Base-by-base conservation (phyloP, 2,113 vertebrate species). In the Meleagris gallopavo region DNA sequence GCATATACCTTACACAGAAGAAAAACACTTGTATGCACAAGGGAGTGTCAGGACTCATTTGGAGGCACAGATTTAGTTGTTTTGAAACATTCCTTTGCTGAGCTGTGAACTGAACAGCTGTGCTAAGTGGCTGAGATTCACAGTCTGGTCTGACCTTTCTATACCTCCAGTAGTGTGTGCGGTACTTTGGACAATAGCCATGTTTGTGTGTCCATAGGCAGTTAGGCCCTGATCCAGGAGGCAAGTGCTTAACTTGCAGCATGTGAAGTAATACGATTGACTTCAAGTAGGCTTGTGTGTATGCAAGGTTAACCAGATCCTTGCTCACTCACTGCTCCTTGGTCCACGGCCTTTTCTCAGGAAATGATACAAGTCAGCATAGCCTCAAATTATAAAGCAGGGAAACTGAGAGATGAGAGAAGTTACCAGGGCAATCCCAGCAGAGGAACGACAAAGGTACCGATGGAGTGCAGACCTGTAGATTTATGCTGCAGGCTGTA, bases 301-400 rank as follows among this genome's bases (percentile, higher is more conserved):
- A 13, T 34, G 1, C 1, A 2, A 60, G 48, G 76, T 73, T 52
- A 46, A 36, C 22, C 79, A 24, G 67, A 34, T 50, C 54, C 54
- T 69, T 34, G 48, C 84, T 67, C n/a, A 0, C 57, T 66, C 25
- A 0, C 38, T 0, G 0, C 43, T 69, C 70, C 62, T 57, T 25
- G 4, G 16, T 34, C 41, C 10, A 1, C 0, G 0, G 6, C 48
- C 9, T 71, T 22, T 60, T n/a, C 0, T 0, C 38, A 45, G 65
- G 41, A 54, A 22, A 32, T 1, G 25, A 13, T 58, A 38, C 7
- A 9, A 43, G 54, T 8, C 9, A 34, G n/a, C 1, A 0, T 36
- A 18, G 57, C 70, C 36, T 54, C 29, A 17, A 30, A 29, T 89
- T 32, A 9, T 0, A 4, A n/a, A 30, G 21, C 22, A 27, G 86